A percentile compares a stretch with the other conserved stretches of the same genome.
Conservation (phyloP, 2,113 vertebrate species). For the Pandion haliaetus region DNA sequence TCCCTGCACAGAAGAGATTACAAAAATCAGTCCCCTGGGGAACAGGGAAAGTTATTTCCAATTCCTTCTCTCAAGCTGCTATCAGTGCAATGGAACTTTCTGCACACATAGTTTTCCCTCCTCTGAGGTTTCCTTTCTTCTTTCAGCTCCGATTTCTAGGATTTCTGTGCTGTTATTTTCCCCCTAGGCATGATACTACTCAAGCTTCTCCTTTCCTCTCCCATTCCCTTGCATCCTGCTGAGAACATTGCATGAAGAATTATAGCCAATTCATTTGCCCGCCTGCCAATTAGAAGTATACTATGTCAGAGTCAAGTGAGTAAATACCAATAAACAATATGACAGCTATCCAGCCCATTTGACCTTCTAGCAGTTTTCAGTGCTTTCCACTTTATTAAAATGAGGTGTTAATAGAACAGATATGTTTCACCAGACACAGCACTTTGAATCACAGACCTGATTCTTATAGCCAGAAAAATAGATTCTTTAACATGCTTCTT, state of each 20-base stretch:
- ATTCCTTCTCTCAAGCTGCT: not conserved
- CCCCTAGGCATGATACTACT: not conserved
- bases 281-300: conserved; percentile 35
- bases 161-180: not conserved
- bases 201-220: not conserved
- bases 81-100: not conserved
- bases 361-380: not conserved
- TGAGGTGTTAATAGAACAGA: conserved; percentile 10
- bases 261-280: conserved; percentile 30
- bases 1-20: not conserved
- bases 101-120: not conserved
- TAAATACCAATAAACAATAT: conserved; percentile 44
- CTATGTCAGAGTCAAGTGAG: conserved; percentile 16
- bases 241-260: not conserved
- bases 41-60: not conserved
- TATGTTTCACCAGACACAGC: not conserved
- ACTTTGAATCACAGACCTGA: not conserved
- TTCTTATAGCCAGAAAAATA: not conserved
- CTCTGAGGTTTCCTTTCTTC: not conserved
- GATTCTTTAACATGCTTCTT: not conserved
- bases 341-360: conserved; percentile 17
- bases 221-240: not conserved
- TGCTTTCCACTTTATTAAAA: conserved; percentile 28
- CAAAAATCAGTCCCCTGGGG: not conserved
- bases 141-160: not conserved